Conservation (phyloP, 2,797 vertebrate species). For the Sebastes hopkinsi region DNA sequence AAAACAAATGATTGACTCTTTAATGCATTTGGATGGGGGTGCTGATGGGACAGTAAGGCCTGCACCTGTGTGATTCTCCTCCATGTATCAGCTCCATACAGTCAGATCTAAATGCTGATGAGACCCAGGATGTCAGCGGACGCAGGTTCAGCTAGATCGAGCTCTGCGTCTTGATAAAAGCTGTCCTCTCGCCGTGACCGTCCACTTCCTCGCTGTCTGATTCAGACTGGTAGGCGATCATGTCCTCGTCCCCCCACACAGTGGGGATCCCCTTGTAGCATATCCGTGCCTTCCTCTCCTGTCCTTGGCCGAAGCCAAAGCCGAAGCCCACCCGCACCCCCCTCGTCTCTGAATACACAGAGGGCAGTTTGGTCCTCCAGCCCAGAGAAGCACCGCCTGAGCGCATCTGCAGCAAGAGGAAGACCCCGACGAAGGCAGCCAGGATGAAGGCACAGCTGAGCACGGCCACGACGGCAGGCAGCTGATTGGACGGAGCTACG, state of each 20-base stretch:
- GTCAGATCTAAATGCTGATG: slow-evolving; percentile 18
- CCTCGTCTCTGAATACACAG: slow-evolving; percentile 75
- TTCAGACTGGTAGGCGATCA: slow-evolving; percentile 85
- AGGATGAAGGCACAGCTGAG: slow-evolving; percentile 92
- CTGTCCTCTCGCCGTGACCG: slow-evolving; percentile 90
- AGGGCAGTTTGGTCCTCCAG: slow-evolving; percentile 90
- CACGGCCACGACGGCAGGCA: slow-evolving; percentile 85
- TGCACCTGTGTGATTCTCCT: slow-evolving; percentile 11
- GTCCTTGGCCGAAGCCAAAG: slow-evolving; percentile 78
- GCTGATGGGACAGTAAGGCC: slow-evolving; percentile 53
- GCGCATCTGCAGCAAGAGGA: slow-evolving; percentile 90
- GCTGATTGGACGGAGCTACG: slow-evolving; percentile 63
- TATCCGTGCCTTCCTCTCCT: slow-evolving; percentile 82
- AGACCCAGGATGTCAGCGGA: not conserved
- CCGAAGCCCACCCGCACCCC: slow-evolving; percentile 73
- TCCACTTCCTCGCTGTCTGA: slow-evolving; percentile 91
- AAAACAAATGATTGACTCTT: slow-evolving; percentile 1
- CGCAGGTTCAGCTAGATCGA: slow-evolving; percentile 82
- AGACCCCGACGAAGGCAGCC: slow-evolving; percentile 86
- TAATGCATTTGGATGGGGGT: slow-evolving; percentile 5
- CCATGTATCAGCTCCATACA: not conserved
- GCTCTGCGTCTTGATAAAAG: slow-evolving; percentile 97
- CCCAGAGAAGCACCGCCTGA: slow-evolving; percentile 81
- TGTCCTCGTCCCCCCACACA: slow-evolving; percentile 92
- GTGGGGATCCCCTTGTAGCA: slow-evolving; percentile 95